Conservation (phyloP, 2,888 invertebrate species). For the Caenorhabditis sp. region DNA sequence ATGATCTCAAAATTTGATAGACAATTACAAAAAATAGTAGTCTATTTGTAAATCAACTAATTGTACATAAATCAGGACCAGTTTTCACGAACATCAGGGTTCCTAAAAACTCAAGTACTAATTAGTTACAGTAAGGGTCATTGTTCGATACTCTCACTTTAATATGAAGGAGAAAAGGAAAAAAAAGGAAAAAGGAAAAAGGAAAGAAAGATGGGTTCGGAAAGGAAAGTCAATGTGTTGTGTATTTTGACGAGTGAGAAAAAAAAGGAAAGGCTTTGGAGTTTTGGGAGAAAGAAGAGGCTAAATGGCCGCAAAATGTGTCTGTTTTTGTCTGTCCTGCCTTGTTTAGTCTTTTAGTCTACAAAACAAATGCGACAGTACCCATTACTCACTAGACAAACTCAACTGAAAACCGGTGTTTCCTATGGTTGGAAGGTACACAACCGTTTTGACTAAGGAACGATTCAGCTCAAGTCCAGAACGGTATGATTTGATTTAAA, state of each 20-base stretch:
- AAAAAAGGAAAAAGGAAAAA: not conserved
- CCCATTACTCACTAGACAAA: not conserved
- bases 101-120: too few relatives aligned
- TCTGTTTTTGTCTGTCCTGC: slow-evolving; percentile 32
- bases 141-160: slow-evolving; percentile 3
- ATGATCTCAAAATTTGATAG: slow-evolving; percentile 21
- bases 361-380: slow-evolving; percentile 31
- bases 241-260: not conserved
- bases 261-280: slow-evolving; percentile 20
- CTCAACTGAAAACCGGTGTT: slow-evolving; percentile 38
- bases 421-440: not conserved
- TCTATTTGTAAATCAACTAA: too few relatives aligned
- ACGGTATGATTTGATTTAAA: not conserved
- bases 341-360: too few relatives aligned
- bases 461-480: too few relatives aligned
- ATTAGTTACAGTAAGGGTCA: slow-evolving; percentile 14
- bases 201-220: not conserved
- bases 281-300: slow-evolving; percentile 18
- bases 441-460: too few relatives aligned
- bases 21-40: too few relatives aligned
- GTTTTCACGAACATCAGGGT: too few relatives aligned
- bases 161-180: not conserved
- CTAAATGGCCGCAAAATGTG: slow-evolving; percentile 26
- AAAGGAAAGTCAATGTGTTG: slow-evolving; percentile 9
- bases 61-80: too few relatives aligned